A percentile compares a stretch with the other conserved stretches of the same genome.
Evolutionary conservation across 2,113 vertebrate species (phyloP).

Genomic region (Spilogale gracilis): DNA sequence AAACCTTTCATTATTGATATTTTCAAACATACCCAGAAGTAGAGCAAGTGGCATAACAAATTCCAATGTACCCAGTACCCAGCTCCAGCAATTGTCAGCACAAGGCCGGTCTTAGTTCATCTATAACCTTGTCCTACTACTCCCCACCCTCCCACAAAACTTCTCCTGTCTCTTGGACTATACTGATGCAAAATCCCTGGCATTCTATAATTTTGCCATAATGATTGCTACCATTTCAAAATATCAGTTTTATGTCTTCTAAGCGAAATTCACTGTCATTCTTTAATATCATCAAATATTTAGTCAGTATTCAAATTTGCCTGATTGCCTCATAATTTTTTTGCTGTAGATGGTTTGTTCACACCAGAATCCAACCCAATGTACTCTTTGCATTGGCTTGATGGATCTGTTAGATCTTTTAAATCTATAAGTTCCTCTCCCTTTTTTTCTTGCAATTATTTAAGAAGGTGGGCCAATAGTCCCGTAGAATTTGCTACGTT

Average conservation of each 20-base stretch:
- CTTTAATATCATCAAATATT: slow-evolving; percentile 23
- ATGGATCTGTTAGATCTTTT: neutral
- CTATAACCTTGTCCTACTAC: neutral
- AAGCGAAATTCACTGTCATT: neutral
- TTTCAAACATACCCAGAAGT: slow-evolving; percentile 10
- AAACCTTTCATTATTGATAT: neutral
- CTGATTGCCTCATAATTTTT: neutral
- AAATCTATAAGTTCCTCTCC: neutral
- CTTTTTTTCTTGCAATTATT: neutral
- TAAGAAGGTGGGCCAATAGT: neutral
- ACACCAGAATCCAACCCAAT: slow-evolving; percentile 30
- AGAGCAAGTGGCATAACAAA: neutral
- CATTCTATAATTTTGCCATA: neutral
- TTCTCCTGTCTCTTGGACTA: neutral
- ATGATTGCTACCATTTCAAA: slow-evolving; percentile 24
- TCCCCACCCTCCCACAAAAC: neutral
- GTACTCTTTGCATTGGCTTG: neutral
- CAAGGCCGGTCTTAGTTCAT: neutral
- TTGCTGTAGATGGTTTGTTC: neutral
- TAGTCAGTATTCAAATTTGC: slow-evolving; percentile 14
- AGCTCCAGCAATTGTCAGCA: neutral
- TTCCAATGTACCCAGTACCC: neutral
- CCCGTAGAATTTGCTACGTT: neutral
- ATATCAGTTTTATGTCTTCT: neutral
- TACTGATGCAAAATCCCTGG: slow-evolving; percentile 17